Conservation (phyloP, 2,797 vertebrate genomes). For the Prionace glauca region DNA sequence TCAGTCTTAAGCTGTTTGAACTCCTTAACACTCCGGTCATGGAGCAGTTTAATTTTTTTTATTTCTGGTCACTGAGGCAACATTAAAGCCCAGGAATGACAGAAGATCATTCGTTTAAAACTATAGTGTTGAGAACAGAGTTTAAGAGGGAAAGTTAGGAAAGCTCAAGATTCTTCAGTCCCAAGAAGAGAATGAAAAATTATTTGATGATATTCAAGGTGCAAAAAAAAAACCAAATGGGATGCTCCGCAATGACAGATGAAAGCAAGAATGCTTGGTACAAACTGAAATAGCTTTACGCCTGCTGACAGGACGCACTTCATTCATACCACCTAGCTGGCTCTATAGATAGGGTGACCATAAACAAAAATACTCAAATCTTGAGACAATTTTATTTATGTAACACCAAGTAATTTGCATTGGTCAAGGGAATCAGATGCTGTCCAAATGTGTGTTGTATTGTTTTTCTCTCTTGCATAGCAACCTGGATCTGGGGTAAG, state of each 20-base stretch:
- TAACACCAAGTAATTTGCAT: neutral
- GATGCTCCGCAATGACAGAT: neutral
- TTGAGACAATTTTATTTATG: neutral
- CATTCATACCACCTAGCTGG: neutral
- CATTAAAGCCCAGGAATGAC: neutral
- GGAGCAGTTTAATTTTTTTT: neutral
- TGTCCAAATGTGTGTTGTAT: neutral
- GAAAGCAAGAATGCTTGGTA: neutral
- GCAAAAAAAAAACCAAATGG: too few relatives aligned
- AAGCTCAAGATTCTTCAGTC: neutral
- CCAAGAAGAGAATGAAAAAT: neutral
- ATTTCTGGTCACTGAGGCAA: neutral
- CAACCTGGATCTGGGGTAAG: neutral
- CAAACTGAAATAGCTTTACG: neutral
- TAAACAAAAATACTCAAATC: neutral
- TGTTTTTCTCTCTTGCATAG: neutral
- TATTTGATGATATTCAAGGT: neutral
- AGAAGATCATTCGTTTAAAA: neutral
- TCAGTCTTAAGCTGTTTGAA: neutral
- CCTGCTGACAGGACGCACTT: neutral
- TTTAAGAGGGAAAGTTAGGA: neutral
- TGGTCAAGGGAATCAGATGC: neutral
- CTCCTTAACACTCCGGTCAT: neutral
- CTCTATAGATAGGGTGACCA: too few relatives aligned
- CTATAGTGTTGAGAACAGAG: neutral